Evolutionary conservation across 2,797 vertebrate genomes (phyloP).

Genomic region (Cacajao melanocephalus): DNA sequence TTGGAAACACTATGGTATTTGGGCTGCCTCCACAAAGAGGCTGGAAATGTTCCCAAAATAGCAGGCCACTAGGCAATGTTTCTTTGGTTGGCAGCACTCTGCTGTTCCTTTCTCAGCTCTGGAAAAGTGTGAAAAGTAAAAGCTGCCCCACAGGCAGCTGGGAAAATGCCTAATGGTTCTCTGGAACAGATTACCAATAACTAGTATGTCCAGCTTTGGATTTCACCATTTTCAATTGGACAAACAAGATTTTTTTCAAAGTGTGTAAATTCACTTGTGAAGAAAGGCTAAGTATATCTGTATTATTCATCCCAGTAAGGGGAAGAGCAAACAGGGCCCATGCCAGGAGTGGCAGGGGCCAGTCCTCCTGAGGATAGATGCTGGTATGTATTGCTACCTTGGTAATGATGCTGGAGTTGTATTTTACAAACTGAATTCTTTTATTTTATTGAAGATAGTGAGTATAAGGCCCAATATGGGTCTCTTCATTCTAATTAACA

Average conservation of each 20-base stretch:
- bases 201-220: constrained; percentile 21
- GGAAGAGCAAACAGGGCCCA: not conserved
- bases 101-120: constrained; percentile 12
- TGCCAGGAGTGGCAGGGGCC: not conserved
- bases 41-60: constrained; percentile 58
- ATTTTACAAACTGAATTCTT: constrained; percentile 35
- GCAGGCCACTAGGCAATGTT: not conserved
- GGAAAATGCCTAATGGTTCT: constrained; percentile 58
- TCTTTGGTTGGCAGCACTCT: constrained; percentile 53
- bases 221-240: constrained; percentile 39
- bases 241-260: constrained; percentile 52
- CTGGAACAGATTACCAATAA: constrained; percentile 58
- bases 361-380: not conserved
- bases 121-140: constrained; percentile 52
- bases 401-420: not conserved
- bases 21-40: constrained; percentile 28
- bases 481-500: constrained; percentile 56
- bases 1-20: constrained; percentile 2
- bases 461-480: not conserved
- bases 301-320: not conserved
- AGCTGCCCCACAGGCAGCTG: constrained; percentile 52
- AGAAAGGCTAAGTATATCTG: not conserved
- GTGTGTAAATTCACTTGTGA: constrained; percentile 29
- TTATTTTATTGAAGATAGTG: constrained; percentile 52
- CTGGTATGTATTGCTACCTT: not conserved